Base-by-base conservation (phyloP, 2,888 invertebrate genomes). In the Drosophila meridiana region DNA sequence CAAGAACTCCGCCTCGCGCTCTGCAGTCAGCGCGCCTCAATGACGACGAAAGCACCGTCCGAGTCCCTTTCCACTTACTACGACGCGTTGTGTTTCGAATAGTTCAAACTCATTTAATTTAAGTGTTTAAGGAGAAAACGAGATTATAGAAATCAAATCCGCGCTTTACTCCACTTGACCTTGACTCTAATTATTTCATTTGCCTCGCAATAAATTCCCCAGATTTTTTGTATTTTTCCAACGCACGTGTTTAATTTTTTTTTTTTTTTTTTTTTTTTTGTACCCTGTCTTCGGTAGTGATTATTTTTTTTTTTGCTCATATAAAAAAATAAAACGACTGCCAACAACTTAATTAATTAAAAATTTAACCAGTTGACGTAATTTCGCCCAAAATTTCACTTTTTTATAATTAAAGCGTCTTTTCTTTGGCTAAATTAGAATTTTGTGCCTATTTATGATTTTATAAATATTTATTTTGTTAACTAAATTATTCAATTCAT, bases 341-440 rank as follows among this genome's bases (percentile, higher is more conserved):
- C 78, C 81, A 81, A 69, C 53, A 73, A 63, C 7, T 48, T 45
- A 63, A 61, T 47, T 69, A 30, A 42, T 4, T 20, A 3, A n/a
- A 28, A 72, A 76, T 88, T 87, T 90, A 53, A 87, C 83, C 77
- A 80, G 81, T 76, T 89, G 85, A 89, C 84, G 73, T 68, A 70
- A 86, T 83, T 86, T 78, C 71, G 76, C 55, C 55, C 62, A 72
- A 70, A 78, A 66, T 47, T 57, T 73, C n/a, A 67, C 20, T 63
- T 63, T 73, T 70, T 70, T 79, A 80, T 70, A 73, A 78, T 64
- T 45, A 71, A 67, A 69, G 43, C 58, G 58, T 53, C 32, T 32
- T 36, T 76, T 76, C 53, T 57, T 64, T 77, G 62, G 45, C 56
- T 53, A 42, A 69, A 32, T 78, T 69, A 50, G 58, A 61, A 62